These are phyloP conservation scores for Carassius gibelio DNA, from an alignment of 2,113 vertebrate genomes.

Conservation along the genomic window DNA sequence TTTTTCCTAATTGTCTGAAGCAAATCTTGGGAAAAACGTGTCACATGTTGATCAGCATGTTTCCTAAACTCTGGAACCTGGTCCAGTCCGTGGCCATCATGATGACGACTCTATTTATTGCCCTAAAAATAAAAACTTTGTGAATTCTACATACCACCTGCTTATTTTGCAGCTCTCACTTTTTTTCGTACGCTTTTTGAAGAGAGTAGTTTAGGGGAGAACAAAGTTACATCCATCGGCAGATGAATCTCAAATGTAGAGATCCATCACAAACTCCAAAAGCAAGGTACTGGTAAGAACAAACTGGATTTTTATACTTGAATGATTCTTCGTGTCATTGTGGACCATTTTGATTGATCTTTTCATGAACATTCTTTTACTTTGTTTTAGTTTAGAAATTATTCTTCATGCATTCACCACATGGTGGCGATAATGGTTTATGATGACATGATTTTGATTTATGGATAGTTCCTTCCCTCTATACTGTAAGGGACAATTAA, in stretches of 20 bases:
- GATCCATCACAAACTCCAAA: neutral
- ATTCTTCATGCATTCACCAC: constrained; percentile 62
- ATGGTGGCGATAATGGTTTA: constrained; percentile 72
- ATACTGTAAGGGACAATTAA: constrained; percentile 54
- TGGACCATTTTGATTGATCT: neutral
- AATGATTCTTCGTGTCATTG: neutral
- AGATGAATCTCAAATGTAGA: neutral
- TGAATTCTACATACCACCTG: neutral
- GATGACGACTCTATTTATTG: constrained; percentile 5
- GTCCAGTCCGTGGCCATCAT: constrained; percentile 17
- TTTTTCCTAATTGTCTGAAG: neutral
- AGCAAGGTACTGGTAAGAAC: too few species aligned
- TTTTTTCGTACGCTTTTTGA: neutral
- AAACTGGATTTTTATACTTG: neutral
- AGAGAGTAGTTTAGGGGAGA: neutral
- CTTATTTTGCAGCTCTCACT: neutral
- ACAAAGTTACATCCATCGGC: neutral
- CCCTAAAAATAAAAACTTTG: neutral
- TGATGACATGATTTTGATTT: constrained; percentile 50
- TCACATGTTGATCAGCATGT: neutral
- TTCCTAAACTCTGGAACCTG: neutral
- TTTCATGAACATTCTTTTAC: neutral
- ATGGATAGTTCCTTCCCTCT: constrained; percentile 51
- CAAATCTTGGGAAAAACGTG: neutral
- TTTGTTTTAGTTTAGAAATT: constrained; percentile 7